A percentile compares a stretch with the other conserved stretches of the same genome.
phyloP scores from a whole-genome alignment of 1,140 invertebrate species.

The Drosophila lowei region DNA sequence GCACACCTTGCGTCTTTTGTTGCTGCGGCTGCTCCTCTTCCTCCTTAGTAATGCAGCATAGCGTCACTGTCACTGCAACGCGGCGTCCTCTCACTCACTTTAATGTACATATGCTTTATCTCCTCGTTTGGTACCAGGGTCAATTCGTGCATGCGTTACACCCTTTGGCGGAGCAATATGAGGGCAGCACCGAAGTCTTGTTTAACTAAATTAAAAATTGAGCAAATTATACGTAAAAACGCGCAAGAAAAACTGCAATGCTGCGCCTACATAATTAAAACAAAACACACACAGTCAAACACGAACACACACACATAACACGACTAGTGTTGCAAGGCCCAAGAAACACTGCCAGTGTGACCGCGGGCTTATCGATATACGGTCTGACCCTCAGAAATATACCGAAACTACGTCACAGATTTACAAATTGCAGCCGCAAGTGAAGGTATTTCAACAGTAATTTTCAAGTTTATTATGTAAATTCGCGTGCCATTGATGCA shows the following conservation, averaged over 20 bases:
- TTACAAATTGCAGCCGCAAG: conserved; percentile 37
- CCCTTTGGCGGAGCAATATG: conserved; percentile 21
- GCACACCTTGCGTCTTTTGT: conserved; percentile 29
- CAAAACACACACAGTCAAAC: conserved; percentile 25
- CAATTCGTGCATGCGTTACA: background rate
- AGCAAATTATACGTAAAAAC: conserved; percentile 65
- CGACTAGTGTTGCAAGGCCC: conserved; percentile 1
- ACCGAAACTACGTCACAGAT: no score
- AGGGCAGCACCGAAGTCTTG: conserved; percentile 20
- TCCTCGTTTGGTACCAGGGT: background rate
- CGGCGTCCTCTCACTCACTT: conserved; percentile 54
- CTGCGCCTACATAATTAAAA: conserved; percentile 60
- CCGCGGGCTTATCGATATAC: no score
- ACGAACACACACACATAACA: background rate
- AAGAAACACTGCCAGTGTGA: no score
- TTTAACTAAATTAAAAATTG: conserved; percentile 51
- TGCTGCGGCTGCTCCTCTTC: conserved; percentile 20
- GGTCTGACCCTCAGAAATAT: no score
- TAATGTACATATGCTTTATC: background rate
- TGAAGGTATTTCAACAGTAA: conserved; percentile 60
- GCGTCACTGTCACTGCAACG: conserved; percentile 57
- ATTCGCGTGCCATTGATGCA: conserved; percentile 26
- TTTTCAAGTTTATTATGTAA: conserved; percentile 66
- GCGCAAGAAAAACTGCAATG: conserved; percentile 54
- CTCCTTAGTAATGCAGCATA: conserved; percentile 61